phyloP scores from a whole-genome alignment of 2,888 invertebrate species.

The Amitus sp. region DNA sequence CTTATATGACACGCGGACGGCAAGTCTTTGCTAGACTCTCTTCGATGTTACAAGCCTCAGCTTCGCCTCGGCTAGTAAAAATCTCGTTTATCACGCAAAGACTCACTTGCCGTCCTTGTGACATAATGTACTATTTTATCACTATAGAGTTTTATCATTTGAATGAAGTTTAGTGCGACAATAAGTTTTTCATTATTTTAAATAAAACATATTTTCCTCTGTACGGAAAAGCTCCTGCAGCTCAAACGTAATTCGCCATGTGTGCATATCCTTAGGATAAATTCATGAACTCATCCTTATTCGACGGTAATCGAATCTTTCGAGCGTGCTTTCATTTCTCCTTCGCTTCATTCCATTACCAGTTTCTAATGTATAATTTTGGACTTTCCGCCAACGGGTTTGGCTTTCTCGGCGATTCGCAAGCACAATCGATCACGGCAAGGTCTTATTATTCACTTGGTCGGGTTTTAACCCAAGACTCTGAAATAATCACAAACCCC shows the following conservation, averaged over 20 bases:
- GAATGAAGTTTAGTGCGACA: too few relatives aligned
- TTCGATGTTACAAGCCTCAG: too few relatives aligned
- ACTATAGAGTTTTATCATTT: too few relatives aligned
- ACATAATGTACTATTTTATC: too few relatives aligned
- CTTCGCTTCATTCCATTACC: conserved; percentile 47
- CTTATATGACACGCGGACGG: too few relatives aligned
- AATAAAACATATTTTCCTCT: too few relatives aligned
- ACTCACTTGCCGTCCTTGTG: too few relatives aligned
- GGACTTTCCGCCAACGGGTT: conserved; percentile 58
- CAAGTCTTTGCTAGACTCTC: too few relatives aligned
- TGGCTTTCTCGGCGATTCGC: conserved; percentile 54
- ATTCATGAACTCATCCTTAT: conserved; percentile 32
- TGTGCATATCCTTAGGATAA: conserved; percentile 17
- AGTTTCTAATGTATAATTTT: conserved; percentile 61
- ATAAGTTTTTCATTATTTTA: not conserved
- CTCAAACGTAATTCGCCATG: conserved; percentile 29
- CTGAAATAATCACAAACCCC: conserved; percentile 33
- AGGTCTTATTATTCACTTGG: conserved; percentile 32
- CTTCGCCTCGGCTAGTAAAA: too few relatives aligned
- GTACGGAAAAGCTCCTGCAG: conserved; percentile 28
- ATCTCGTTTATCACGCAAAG: too few relatives aligned
- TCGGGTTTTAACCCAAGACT: conserved; percentile 5
- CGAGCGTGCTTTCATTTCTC: conserved; percentile 43
- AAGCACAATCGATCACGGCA: conserved; percentile 58
- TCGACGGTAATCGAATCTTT: conserved; percentile 39